Conservation (phyloP, 92 coral and sea anemone species). For the Nematostella vectensis region DNA sequence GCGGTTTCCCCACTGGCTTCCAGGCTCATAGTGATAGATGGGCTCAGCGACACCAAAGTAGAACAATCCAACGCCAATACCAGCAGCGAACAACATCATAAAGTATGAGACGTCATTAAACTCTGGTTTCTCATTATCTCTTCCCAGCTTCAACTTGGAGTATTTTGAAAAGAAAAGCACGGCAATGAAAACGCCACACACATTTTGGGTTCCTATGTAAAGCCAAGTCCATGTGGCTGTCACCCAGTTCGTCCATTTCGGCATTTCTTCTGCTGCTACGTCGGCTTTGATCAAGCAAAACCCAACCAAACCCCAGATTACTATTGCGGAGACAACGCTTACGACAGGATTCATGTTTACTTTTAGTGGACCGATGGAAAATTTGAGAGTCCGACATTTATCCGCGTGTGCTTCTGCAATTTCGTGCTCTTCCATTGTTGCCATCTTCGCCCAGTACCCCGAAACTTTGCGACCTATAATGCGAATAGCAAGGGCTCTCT, state of each 20-base stretch:
- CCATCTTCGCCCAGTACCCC: no score
- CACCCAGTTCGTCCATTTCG: constrained; percentile 44
- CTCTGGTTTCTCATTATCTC: constrained; percentile 70
- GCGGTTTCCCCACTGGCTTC: constrained; percentile 39
- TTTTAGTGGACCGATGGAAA: constrained; percentile 6
- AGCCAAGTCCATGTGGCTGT: constrained; percentile 68
- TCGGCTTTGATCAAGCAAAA: constrained; percentile 36
- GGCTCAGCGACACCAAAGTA: constrained; percentile 69
- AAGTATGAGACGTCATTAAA: constrained; percentile 70
- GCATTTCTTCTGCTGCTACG: constrained; percentile 18
- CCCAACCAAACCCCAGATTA: constrained; percentile 57
- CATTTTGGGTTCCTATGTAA: constrained; percentile 79
- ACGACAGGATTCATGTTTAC: constrained; percentile 66
- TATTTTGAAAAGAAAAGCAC: constrained; percentile 73
- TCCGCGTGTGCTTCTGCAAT: constrained; percentile 1
- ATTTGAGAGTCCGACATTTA: constrained; percentile 24
- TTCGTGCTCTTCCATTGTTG: background rate
- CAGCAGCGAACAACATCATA: constrained; percentile 79
- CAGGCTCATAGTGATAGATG: constrained; percentile 42
- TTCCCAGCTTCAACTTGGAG: constrained; percentile 60
- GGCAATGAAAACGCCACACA: constrained; percentile 64
- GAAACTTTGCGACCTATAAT: no score
- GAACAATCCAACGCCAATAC: constrained; percentile 70
- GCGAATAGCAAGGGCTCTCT: no score
- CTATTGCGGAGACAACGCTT: constrained; percentile 40